Evolutionary conservation across 2,113 vertebrate species (phyloP).

Genomic region (Morone saxatilis): DNA sequence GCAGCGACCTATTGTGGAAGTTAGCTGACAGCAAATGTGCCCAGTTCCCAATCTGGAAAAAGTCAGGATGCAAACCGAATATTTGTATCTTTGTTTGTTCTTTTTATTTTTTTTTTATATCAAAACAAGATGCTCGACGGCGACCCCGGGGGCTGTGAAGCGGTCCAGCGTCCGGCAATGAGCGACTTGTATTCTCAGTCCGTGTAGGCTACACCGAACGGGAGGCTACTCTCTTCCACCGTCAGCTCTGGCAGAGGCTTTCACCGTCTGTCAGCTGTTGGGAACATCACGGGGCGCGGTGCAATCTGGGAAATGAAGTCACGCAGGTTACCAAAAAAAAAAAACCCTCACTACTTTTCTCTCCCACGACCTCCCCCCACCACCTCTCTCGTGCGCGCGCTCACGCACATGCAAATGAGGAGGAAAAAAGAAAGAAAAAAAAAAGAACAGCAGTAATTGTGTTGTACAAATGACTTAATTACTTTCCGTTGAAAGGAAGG

Average conservation of each 20-base stretch:
- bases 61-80: slow-evolving; percentile 7
- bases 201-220: slow-evolving; percentile 55
- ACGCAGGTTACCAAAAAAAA: background rate
- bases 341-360: background rate
- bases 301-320: slow-evolving; percentile 84
- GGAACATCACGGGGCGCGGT: slow-evolving; percentile 79
- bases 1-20: slow-evolving; percentile 76
- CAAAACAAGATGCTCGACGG: slow-evolving; percentile 35
- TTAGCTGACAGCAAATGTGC: slow-evolving; percentile 74
- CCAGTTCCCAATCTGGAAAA: slow-evolving; percentile 25
- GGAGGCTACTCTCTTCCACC: slow-evolving; percentile 66
- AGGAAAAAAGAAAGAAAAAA: too few relatives aligned
- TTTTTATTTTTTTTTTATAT: background rate
- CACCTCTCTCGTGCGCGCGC: background rate
- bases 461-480: background rate
- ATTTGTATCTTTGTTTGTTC: background rate
- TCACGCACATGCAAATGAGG: background rate
- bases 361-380: background rate
- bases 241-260: slow-evolving; percentile 78
- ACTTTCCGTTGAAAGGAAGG: too few relatives aligned
- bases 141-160: background rate
- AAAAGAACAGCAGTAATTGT: too few relatives aligned
- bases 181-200: slow-evolving; percentile 55
- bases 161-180: slow-evolving; percentile 45
- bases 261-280: slow-evolving; percentile 86